Base-by-base conservation (phyloP, 2,888 invertebrate species). In the Nipponacmea schrenckii region DNA sequence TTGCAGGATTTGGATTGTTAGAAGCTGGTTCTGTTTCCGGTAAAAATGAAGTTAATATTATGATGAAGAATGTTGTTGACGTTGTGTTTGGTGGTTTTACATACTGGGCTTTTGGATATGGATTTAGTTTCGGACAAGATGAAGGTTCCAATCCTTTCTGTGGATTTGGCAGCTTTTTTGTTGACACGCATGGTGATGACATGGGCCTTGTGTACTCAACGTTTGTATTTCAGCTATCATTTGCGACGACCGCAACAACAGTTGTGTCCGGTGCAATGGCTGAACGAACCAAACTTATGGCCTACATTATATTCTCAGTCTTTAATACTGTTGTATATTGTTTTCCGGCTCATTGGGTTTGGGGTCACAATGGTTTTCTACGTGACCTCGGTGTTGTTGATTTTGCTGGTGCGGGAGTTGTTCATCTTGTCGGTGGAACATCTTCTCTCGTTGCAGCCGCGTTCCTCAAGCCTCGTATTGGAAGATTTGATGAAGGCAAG, bases 31-130 rank as follows among this genome's bases (percentile, higher is more conserved):
- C 94, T 82, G 96, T 97, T 4, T 81, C 82, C 5, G 72, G 81
- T 44, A 87, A 96, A 90, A 97, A 97, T 86, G 96, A 97, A 90
- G 96, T 96, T 0, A 97, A 97, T 87, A 96, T 98, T 73, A 97
- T 97, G 97, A 96, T 97, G 94, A 97, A 97, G 89, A 97, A 97
- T 85, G 93, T 96, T 0, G 95, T 96, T 0, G 97, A 97, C 83
- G 96, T 97, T 68, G 94, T 96, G 0, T 91, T 97, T n/a, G 97
- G 97, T 2, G 97, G 96, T 72, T 88, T 96, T 15, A 96, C 96
- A 0, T 98, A 97, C 90, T 98, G 97, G 97, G 92, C 95, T 48
- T 96, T 97, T 86, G 97, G 97, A 0, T 97, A 94, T 88, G 96
- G 95, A 0, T 91, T 97, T 89, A 95, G 96, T 5, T 97, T 95